A percentile compares a stretch with the other conserved stretches of the same genome.
phyloP scores from a whole-genome alignment of 2,113 vertebrate species.

The Terrapene triunguis region DNA sequence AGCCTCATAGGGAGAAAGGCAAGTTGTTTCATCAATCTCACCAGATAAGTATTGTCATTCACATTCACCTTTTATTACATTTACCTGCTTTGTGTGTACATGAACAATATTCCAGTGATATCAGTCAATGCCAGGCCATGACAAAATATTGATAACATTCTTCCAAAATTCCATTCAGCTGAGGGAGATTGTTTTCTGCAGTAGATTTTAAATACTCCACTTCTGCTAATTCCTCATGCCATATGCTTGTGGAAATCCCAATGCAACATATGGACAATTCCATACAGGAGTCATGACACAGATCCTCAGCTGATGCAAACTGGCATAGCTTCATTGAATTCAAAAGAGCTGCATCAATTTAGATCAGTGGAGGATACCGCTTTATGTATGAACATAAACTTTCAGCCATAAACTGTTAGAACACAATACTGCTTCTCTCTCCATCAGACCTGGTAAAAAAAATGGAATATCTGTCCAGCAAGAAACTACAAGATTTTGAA shows the following conservation, averaged over 20 bases:
- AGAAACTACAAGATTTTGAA: neutral
- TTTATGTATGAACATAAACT: neutral
- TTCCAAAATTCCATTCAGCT: neutral
- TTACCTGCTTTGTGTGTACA: neutral
- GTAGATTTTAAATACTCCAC: neutral
- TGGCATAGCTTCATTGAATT: neutral
- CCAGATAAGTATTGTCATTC: neutral
- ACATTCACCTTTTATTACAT: slow-evolving; percentile 1
- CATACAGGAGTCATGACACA: neutral
- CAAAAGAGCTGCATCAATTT: neutral
- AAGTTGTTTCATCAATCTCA: slow-evolving; percentile 10
- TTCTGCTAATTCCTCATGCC: neutral
- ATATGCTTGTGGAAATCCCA: neutral
- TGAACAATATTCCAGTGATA: slow-evolving; percentile 2
- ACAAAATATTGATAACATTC: neutral
- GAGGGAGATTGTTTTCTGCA: neutral
- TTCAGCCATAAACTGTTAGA: neutral
- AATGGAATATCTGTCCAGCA: neutral
- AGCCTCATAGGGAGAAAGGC: neutral
- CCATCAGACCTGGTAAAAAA: neutral
- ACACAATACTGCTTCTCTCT: neutral
- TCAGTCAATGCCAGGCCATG: neutral
- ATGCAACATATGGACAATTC: fast-evolving
- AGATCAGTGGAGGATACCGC: neutral
- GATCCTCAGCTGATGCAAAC: neutral